Percentiles rank a stretch among this genome's conserved stretches.
phyloP scores from a whole-genome alignment of 2,113 vertebrate species.

The Hystrix brachyura region DNA sequence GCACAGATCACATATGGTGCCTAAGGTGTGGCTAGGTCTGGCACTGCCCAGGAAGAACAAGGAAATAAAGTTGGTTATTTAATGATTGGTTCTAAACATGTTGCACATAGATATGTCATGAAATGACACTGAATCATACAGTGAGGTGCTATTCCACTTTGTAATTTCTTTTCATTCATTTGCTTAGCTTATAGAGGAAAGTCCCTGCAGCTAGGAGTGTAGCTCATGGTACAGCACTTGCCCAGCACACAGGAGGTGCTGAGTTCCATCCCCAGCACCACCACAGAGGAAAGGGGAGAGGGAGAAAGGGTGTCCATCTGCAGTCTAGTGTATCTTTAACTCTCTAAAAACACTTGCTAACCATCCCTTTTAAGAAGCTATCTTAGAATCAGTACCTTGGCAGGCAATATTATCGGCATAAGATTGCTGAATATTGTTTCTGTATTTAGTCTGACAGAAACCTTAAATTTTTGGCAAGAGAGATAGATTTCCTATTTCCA shows the following conservation, averaged over 20 bases:
- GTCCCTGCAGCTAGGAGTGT: not conserved
- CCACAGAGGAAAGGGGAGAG: not conserved
- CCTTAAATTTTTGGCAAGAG: slow-evolving; percentile 49
- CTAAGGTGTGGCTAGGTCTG: not conserved
- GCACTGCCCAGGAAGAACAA: not conserved
- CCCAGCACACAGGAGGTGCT: not conserved
- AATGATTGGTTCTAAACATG: not conserved
- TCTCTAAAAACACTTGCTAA: not conserved
- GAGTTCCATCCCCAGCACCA: not conserved
- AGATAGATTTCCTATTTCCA: not conserved
- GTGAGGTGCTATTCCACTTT: not conserved
- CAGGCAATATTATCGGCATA: not conserved
- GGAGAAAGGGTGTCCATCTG: not conserved
- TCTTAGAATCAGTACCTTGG: not conserved
- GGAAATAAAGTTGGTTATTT: not conserved
- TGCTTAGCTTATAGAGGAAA: not conserved
- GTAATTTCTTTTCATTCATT: not conserved
- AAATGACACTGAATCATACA: not conserved
- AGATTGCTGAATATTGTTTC: not conserved
- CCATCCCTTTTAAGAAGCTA: not conserved
- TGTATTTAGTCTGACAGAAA: slow-evolving; percentile 18
- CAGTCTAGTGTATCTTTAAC: not conserved
- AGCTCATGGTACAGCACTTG: not conserved
- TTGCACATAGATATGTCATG: not conserved
- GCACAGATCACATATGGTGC: not conserved